These are phyloP conservation scores for Balanococcus diminutus DNA, from an alignment of 2,888 invertebrate species.

Conservation along the genomic window DNA sequence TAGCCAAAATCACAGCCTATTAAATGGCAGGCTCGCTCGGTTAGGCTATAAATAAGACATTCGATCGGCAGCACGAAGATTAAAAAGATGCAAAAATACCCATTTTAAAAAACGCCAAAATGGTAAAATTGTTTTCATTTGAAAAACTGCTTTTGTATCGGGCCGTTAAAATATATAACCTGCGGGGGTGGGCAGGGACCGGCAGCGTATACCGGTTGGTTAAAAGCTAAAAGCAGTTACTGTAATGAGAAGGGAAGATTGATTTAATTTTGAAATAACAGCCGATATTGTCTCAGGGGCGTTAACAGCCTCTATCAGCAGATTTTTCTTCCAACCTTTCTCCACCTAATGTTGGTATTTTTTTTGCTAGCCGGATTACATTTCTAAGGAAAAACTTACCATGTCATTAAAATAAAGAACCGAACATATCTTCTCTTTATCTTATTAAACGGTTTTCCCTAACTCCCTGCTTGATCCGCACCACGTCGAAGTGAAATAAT, in stretches of 20 bases:
- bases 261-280: constrained; percentile 53
- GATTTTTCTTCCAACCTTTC: constrained; percentile 43
- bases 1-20: too few species aligned
- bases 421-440: constrained; percentile 53
- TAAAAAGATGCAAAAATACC: constrained; percentile 28
- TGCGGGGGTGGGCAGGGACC: neutral
- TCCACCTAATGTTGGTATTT: neutral
- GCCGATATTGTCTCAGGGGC: constrained; percentile 51
- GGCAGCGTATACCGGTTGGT: neutral
- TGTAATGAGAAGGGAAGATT: constrained; percentile 52
- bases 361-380: constrained; percentile 21
- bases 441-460: constrained; percentile 53
- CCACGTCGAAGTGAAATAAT: constrained; percentile 52
- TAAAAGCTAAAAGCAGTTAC: constrained; percentile 51
- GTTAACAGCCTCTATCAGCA: constrained; percentile 51
- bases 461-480: constrained; percentile 48
- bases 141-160: constrained; percentile 20
- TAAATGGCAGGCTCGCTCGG: too few species aligned
- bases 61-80: neutral
- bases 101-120: constrained; percentile 29
- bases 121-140: constrained; percentile 20
- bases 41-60: neutral
- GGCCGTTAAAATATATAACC: neutral
- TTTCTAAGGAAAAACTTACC: constrained; percentile 53
- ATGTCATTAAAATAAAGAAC: constrained; percentile 55